Evolutionary conservation across 2,113 vertebrate genomes (phyloP).

Genomic region (Erythrolamprus reginae): DNA sequence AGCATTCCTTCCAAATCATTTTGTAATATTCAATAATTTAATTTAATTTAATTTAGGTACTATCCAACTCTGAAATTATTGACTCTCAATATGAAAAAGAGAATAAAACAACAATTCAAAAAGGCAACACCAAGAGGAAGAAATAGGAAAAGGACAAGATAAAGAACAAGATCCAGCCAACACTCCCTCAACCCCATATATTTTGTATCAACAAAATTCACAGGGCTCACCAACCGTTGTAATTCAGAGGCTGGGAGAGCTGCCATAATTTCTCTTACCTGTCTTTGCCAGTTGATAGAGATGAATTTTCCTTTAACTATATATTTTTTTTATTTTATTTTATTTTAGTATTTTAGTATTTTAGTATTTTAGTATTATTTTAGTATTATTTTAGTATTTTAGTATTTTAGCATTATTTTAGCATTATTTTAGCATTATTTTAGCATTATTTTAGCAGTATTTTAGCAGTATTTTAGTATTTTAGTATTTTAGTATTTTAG

Average conservation of each 20-base stretch:
- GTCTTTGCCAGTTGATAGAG: background rate
- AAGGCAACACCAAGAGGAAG: background rate
- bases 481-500: no score
- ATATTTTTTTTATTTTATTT: no score
- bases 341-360: no score
- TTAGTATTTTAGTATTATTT: no score
- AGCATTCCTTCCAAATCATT: background rate
- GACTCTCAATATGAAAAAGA: background rate
- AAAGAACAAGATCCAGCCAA: background rate
- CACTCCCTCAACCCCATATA: background rate
- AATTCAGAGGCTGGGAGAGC: background rate
- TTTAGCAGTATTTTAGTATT: no score
- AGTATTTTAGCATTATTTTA: no score
- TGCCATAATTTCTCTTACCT: background rate
- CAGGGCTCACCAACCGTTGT: background rate
- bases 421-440: no score
- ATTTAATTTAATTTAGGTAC: background rate
- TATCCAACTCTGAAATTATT: background rate
- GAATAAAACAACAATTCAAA: background rate
- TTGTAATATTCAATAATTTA: background rate
- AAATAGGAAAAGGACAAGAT: background rate
- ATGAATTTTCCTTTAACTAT: background rate
- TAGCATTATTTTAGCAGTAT: no score
- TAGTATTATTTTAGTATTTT: no score
- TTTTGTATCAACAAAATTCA: background rate